Conservation (phyloP, 2,888 invertebrate genomes). For the Poecilus cupreus region DNA sequence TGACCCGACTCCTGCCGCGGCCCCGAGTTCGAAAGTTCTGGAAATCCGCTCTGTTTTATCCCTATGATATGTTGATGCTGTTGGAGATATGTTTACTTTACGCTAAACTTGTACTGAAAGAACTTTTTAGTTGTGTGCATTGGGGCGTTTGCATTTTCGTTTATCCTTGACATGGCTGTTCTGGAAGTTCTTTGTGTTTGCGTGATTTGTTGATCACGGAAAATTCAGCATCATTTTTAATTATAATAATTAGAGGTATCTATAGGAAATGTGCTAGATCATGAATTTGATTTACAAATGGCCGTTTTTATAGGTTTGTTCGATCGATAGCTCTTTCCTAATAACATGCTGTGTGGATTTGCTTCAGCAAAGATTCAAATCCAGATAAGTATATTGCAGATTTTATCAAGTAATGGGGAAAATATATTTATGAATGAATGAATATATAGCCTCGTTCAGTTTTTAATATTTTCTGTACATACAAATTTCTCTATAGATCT, state of each 20-base stretch:
- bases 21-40: slow-evolving; percentile 10
- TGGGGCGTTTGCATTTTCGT: background rate
- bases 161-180: slow-evolving; percentile 12
- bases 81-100: slow-evolving; percentile 7
- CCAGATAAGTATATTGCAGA: slow-evolving; percentile 27
- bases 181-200: background rate
- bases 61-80: slow-evolving; percentile 45
- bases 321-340: slow-evolving; percentile 21
- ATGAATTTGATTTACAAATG: slow-evolving; percentile 26
- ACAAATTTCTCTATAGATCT: background rate
- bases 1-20: too few species aligned
- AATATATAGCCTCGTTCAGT: background rate
- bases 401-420: slow-evolving; percentile 6
- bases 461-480: slow-evolving; percentile 1
- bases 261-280: slow-evolving; percentile 13
- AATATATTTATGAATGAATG: slow-evolving; percentile 5
- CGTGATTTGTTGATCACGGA: background rate
- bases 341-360: slow-evolving; percentile 7
- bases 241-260: slow-evolving; percentile 14
- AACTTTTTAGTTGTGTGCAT: slow-evolving; percentile 28
- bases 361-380: slow-evolving; percentile 1
- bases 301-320: background rate
- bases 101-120: slow-evolving; percentile 3
- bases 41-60: slow-evolving; percentile 27
- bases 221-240: background rate